phyloP scores from a whole-genome alignment of 2,888 invertebrate genomes.

The Pyrocoelia pectoralis region DNA sequence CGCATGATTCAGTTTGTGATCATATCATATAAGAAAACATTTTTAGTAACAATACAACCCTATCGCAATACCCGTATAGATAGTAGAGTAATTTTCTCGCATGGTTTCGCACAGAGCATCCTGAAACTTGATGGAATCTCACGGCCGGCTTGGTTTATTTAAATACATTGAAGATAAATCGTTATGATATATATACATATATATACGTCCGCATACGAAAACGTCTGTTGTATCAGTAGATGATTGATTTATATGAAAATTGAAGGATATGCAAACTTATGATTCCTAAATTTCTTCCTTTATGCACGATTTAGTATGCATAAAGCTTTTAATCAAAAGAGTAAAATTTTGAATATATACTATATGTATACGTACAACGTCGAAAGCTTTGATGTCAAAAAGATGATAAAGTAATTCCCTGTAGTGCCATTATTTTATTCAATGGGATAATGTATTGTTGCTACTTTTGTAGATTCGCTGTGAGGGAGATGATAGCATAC shows the following conservation, averaged over 20 bases:
- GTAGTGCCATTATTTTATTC: not conserved
- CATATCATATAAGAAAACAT: slow-evolving; percentile 31
- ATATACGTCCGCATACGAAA: slow-evolving; percentile 40
- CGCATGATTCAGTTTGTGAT: slow-evolving; percentile 14
- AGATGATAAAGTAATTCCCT: not conserved
- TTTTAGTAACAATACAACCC: slow-evolving; percentile 33
- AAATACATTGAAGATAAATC: slow-evolving; percentile 53
- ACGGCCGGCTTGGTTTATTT: slow-evolving; percentile 56
- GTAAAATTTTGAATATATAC: not conserved
- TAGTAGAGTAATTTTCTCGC: slow-evolving; percentile 52
- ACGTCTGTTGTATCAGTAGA: slow-evolving; percentile 45
- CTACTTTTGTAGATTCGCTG: not conserved
- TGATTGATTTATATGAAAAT: slow-evolving; percentile 52
- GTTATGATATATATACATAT: slow-evolving; percentile 37
- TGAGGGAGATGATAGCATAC: slow-evolving; percentile 12
- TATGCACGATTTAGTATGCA: slow-evolving; percentile 1
- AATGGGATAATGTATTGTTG: slow-evolving; percentile 8
- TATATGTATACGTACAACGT: not conserved
- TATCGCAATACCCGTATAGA: slow-evolving; percentile 35
- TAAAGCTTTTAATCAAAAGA: not conserved
- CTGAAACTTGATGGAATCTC: slow-evolving; percentile 55
- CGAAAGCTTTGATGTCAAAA: slow-evolving; percentile 2
- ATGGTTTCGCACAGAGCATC: slow-evolving; percentile 52
- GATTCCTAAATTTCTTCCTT: not conserved
- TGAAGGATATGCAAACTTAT: slow-evolving; percentile 37